Percentiles rank a stretch among this genome's conserved stretches.
These are phyloP conservation scores for Holotrichia oblita DNA, from an alignment of 1,140 invertebrate species.

Conservation along the genomic window DNA sequence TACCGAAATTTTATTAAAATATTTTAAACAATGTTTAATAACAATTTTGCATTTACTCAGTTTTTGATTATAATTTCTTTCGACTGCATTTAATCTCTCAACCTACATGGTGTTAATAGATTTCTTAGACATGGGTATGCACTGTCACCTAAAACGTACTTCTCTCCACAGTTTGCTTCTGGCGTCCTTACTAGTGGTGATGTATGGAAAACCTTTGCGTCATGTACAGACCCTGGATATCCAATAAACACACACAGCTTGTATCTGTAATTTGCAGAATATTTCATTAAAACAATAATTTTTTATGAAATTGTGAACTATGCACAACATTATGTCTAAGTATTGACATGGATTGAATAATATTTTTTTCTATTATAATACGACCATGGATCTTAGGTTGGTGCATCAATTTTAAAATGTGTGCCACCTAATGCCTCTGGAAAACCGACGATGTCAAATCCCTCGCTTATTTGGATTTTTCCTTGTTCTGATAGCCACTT, in stretches of 20 bases:
- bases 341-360: not conserved
- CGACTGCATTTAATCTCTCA: conserved; percentile 46
- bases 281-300: not conserved
- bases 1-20: too few relatives aligned
- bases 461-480: too few relatives aligned
- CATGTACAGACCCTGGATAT: not conserved
- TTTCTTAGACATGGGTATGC: conserved; percentile 46
- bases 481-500: too few relatives aligned
- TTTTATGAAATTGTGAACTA: not conserved
- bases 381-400: not conserved
- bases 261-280: not conserved
- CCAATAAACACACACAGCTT: not conserved
- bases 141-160: conserved; percentile 46
- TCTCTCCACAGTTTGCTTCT: not conserved
- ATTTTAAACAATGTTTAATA: conserved; percentile 48
- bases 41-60: conserved; percentile 43
- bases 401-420: not conserved
- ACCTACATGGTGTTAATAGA: conserved; percentile 50
- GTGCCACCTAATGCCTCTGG: too few relatives aligned
- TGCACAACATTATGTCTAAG: not conserved
- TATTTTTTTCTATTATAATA: conserved; percentile 1
- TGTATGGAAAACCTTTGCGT: not conserved
- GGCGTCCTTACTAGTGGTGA: not conserved
- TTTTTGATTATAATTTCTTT: conserved; percentile 46
- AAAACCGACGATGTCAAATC: too few relatives aligned